Evolutionary conservation across 30 jellyfish, hydroid and myxozoan genomes (phyloP), one percentile per base, ranked within the genome.

Genomic region (Turritopsis rubra): DNA sequence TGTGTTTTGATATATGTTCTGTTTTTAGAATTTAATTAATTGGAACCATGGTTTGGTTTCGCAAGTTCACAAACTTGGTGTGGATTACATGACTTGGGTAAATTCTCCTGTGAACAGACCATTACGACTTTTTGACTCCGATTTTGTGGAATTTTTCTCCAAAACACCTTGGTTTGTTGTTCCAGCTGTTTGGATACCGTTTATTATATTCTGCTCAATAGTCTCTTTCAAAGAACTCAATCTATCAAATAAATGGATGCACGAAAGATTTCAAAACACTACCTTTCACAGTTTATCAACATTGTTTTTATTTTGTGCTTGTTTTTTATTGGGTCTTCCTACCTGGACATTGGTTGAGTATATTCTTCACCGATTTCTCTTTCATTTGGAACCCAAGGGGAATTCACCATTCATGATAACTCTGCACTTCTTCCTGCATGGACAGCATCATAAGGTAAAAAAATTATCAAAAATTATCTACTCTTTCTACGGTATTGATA

Each of bases 361-460:
- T 79, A 53, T 93, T 28, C 92, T 93, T 23, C 98, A 93, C 65
- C 89, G 98, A 7, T 93, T 72, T 73, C 81, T 93, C 75, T 93
- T 93, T 53, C 98, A 93, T 65, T 52, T 89, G 81, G 87, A 73
- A 52, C 96, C 96, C 17, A 87, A 88, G 18, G 96, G 89, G 25
- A 96, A 93, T 60, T 85, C 96, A 28, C 79, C 86, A 54, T 88
- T 88, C 70, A 79, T 93, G 86, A 88, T 93, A 16, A 93, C 96
- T 24, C 53, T 93, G 75, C 98, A 93, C 76, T 93, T 93, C 83
- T 85, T 89, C 72, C 78, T 93, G 53, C 98, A 93, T 84, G 98
- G 98, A 22, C 98, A 88, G 75, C 98, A 93, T 66, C 98, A 93
- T 75, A 93, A 93, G 96, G 98, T 93, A 81, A 53, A 87, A 41